A percentile compares a stretch with the other conserved stretches of the same genome.
Conservation (phyloP, 2,113 vertebrate species). For the Cariama cristata region DNA sequence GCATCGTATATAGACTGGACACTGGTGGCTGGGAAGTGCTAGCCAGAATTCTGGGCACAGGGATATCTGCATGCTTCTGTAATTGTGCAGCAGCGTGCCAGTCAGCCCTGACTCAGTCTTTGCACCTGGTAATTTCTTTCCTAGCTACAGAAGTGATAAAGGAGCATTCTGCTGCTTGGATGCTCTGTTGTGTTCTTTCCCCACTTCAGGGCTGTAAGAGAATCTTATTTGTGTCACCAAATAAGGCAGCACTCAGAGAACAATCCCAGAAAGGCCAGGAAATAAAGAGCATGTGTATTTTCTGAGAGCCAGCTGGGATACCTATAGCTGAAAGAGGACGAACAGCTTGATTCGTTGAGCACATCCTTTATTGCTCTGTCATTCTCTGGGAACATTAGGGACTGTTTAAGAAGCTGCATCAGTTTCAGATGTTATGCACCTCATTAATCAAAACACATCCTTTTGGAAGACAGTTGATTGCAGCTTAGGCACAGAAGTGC, state of each 20-base stretch:
- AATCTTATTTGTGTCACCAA: neutral
- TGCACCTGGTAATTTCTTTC: neutral
- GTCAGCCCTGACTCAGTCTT: neutral
- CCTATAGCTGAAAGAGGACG: neutral
- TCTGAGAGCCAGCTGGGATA: accelerated
- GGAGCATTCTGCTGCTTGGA: neutral
- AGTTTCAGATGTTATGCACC: slow-evolving; percentile 32
- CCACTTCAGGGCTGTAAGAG: neutral
- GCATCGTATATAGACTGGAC: accelerated
- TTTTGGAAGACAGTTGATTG: slow-evolving; percentile 57
- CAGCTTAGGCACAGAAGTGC: slow-evolving; percentile 40
- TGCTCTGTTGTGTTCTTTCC: neutral
- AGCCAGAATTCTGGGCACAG: neutral
- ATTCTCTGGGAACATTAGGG: slow-evolving; percentile 14
- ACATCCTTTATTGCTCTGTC: slow-evolving; percentile 32
- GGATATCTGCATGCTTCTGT: neutral
- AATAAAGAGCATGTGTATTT: neutral
- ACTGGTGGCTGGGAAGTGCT: neutral
- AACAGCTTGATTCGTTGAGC: neutral
- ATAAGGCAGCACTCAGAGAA: neutral
- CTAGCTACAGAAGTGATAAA: neutral
- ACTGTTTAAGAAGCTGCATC: slow-evolving; percentile 37
- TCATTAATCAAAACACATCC: slow-evolving; percentile 60
- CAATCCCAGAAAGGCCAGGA: neutral
- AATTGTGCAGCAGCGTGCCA: neutral